Evolutionary conservation across 2,888 invertebrate genomes (phyloP).

Genomic region (Gastrophysa polygoni): DNA sequence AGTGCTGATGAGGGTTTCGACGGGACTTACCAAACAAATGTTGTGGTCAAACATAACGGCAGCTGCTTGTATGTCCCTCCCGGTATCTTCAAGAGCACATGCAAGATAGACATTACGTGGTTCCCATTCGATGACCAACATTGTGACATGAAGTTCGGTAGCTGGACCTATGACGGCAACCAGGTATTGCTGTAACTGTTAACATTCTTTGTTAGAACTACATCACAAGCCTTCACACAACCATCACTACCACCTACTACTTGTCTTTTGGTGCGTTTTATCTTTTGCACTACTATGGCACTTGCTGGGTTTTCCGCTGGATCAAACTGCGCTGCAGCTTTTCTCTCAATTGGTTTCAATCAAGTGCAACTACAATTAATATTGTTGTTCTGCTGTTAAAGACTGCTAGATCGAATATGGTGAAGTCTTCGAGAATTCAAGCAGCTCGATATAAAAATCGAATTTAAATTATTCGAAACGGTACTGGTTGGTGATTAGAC

Average conservation of each 20-base stretch:
- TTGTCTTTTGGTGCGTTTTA: slow-evolving; percentile 9
- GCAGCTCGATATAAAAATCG: no score
- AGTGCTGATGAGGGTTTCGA: slow-evolving; percentile 99
- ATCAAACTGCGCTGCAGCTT: background rate
- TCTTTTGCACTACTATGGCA: slow-evolving; percentile 10
- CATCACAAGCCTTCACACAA: slow-evolving; percentile 16
- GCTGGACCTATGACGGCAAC: slow-evolving; percentile 99
- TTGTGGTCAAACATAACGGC: slow-evolving; percentile 98
- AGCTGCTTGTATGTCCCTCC: slow-evolving; percentile 99
- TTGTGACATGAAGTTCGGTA: slow-evolving; percentile 99
- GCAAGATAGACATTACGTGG: slow-evolving; percentile 99
- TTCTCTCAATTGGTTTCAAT: no score
- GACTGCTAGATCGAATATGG: no score
- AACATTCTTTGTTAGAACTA: slow-evolving; percentile 43
- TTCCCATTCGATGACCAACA: slow-evolving; percentile 99
- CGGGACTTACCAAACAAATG: slow-evolving; percentile 99
- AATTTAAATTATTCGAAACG: no score
- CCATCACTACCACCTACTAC: background rate
- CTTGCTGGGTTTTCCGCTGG: background rate
- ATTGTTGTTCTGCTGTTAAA: no score
- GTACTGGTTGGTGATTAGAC: no score
- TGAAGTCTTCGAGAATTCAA: no score
- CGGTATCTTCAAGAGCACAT: slow-evolving; percentile 99
- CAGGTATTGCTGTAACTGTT: slow-evolving; percentile 70
- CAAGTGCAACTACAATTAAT: no score